phyloP scores from a whole-genome alignment of 2,113 vertebrate species.

The human (Homo sapiens) region DNA sequence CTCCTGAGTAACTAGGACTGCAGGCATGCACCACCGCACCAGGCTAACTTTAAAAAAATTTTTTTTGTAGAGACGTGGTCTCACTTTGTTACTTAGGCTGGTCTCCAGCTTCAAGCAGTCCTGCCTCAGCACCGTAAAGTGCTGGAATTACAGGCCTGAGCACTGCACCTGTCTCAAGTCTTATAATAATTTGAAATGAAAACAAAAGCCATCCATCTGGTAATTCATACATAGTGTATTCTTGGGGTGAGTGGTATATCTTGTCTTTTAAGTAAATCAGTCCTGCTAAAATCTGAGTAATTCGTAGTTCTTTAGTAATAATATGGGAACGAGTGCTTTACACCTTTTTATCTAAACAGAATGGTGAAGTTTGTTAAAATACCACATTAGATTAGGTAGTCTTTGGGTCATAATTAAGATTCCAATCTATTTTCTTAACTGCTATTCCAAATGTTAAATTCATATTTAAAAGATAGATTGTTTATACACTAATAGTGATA shows the following conservation, averaged over 20 bases:
- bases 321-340: neutral
- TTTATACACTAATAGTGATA: neutral
- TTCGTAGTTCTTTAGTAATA: constrained; percentile 9
- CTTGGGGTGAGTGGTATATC: neutral
- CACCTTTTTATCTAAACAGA: constrained; percentile 10
- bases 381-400: neutral
- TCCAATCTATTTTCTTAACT: neutral
- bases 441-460: constrained; percentile 45
- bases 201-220: neutral
- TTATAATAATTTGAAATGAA: neutral
- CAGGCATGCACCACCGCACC: too few relatives aligned
- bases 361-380: neutral
- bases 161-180: too few relatives aligned
- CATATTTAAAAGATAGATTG: constrained; percentile 2
- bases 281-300: neutral
- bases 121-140: too few relatives aligned
- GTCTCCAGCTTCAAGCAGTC: too few relatives aligned
- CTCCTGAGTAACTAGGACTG: too few relatives aligned
- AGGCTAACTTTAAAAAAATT: too few relatives aligned
- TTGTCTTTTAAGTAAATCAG: constrained; percentile 7
- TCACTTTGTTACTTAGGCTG: too few relatives aligned
- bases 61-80: too few relatives aligned
- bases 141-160: too few relatives aligned
- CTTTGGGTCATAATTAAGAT: neutral
- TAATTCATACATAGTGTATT: neutral